phyloP scores from a whole-genome alignment of 2,888 invertebrate species.

The Urechis unicinctus region DNA sequence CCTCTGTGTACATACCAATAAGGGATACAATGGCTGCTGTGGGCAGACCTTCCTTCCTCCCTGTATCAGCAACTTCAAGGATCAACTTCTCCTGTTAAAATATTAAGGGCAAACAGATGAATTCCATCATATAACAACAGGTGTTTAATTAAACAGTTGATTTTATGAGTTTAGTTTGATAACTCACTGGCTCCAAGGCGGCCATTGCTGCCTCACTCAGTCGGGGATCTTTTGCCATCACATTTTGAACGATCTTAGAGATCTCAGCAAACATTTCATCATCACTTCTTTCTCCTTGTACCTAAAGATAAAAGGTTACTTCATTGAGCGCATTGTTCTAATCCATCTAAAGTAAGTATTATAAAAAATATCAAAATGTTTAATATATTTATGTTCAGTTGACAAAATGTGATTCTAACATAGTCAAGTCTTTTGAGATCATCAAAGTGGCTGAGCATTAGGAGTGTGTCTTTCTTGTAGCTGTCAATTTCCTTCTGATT shows the following conservation, averaged over 20 bases:
- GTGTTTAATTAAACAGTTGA: too few species aligned
- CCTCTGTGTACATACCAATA: constrained; percentile 64
- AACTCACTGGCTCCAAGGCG: too few species aligned
- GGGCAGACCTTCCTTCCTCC: constrained; percentile 33
- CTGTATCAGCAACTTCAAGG: constrained; percentile 25
- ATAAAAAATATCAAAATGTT: too few species aligned
- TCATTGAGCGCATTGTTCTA: too few species aligned
- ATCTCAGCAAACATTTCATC: constrained; percentile 4
- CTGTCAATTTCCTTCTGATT: background rate
- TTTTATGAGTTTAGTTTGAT: too few species aligned
- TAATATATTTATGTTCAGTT: background rate
- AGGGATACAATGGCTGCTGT: constrained; percentile 75
- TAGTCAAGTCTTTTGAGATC: constrained; percentile 30
- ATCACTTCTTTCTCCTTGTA: constrained; percentile 7
- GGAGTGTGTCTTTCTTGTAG: constrained; percentile 39
- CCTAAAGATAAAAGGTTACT: background rate
- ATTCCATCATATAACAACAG: too few species aligned
- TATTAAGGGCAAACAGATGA: too few species aligned
- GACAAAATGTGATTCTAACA: background rate
- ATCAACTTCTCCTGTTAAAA: background rate
- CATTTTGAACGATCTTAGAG: constrained; percentile 1
- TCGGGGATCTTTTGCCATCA: too few species aligned
- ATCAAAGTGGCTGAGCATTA: constrained; percentile 38
- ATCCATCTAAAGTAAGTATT: too few species aligned
- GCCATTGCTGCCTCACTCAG: too few species aligned